A percentile compares a stretch with the other conserved stretches of the same genome.
phyloP scores from a whole-genome alignment of 92 coral and sea anemone species.

The Bergia puertoricense region DNA sequence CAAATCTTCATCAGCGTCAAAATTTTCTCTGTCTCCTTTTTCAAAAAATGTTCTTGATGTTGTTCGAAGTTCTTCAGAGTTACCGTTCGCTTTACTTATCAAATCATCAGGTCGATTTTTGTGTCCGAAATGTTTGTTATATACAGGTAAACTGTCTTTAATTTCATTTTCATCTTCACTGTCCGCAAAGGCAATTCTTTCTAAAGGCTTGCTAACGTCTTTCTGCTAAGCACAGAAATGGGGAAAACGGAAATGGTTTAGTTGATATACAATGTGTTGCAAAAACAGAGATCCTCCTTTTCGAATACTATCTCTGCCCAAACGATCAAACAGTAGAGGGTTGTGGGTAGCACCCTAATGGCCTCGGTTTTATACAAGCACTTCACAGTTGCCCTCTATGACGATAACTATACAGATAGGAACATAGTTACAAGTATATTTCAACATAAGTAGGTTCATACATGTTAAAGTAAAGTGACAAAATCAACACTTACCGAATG shows the following conservation, averaged over 20 bases:
- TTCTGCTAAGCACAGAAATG: neutral
- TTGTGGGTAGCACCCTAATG: too few relatives aligned
- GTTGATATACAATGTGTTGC: neutral
- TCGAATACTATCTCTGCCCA: too few relatives aligned
- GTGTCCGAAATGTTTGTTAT: neutral
- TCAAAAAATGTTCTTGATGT: conserved; percentile 4
- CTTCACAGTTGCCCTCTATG: too few relatives aligned
- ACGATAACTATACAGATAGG: neutral
- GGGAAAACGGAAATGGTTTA: neutral
- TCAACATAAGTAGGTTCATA: neutral
- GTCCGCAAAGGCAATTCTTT: neutral
- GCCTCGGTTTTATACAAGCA: too few relatives aligned
- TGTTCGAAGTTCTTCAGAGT: neutral
- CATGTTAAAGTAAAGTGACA: neutral
- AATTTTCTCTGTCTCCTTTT: neutral
- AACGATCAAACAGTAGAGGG: too few relatives aligned
- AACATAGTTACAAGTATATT: neutral
- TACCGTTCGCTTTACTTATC: neutral
- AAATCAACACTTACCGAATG: conserved; percentile 15
- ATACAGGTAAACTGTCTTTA: neutral
- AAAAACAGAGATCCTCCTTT: neutral
- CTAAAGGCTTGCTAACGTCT: neutral
- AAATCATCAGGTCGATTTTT: neutral
- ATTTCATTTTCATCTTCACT: conserved; percentile 13
- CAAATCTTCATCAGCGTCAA: neutral